Evolutionary conservation across 2,113 vertebrate genomes (phyloP), one percentile per base, ranked within the genome.

Genomic region (Sinocyclocheilus maitianheensis): DNA sequence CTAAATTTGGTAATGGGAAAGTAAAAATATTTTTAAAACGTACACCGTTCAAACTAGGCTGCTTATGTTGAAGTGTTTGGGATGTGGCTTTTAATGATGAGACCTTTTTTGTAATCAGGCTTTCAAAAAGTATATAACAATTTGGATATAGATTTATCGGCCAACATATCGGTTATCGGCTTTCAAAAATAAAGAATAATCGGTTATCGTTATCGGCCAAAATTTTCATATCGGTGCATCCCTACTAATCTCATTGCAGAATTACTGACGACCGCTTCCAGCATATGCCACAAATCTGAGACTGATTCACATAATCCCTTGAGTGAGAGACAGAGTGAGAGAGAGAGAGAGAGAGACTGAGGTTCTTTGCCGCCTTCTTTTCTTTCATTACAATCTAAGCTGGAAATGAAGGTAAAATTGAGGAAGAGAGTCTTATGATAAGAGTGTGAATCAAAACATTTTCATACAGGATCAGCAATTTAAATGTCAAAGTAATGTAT

Each of bases 261-360:
- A 60, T 24, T 79, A 75, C 65, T 79, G 53, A 51, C 12, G 37
- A 88, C 72, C 26, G 74, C 76, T 72, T 86, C 43, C 26, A 85
- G 67, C 76, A 40, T 84, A 75, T 13, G 18, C 55, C 46, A 81
- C 81, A 84, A 84, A 86, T 88, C 81, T 86, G 84, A 43, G 26
- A 40, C 74, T 83, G 79, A 83, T 83, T 62, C 11, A 72, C 43
- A 48, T 84, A 88, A 86, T 86, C 75, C 71, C 62, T 77, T 60
- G 40, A 67, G 83, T 4, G 83, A 84, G 51, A 20, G 22, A 83
- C n/a, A 34, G 30, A 34, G 30, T 2, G 83, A 53, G 46, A 82
- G 18, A 86, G 37, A 63, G 81, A 79, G 76, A 62, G 40, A 75
- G 75, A 84, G 65, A 22, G 55, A n/a, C 20, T n/a, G 22, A n/a